Evolutionary conservation across 2,113 vertebrate genomes (phyloP), one percentile per base, ranked within the genome.

Genomic region (Natator depressus): DNA sequence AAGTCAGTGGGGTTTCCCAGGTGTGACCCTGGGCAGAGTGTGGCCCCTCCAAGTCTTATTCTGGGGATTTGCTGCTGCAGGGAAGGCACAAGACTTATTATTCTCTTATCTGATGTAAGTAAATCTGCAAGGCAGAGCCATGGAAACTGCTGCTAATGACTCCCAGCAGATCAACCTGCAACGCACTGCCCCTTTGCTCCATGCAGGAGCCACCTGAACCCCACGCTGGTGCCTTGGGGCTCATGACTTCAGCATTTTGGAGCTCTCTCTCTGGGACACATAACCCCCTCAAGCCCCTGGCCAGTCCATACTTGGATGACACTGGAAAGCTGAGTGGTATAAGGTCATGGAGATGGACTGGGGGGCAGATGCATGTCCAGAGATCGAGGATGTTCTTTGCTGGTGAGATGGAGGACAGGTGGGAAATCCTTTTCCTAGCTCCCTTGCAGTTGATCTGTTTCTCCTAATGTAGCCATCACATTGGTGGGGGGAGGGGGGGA

Each of bases 121-220:
- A 38, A 55, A 85, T 91, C 0, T 1, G n/a, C 72, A 47, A 54
- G 76, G 80, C 84, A 86, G 53, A 93, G 82, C 88, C 89, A 38
- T 92, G 81, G 89, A 85, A 95, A 88, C 83, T 80, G 78, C 53
- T 88, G 83, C 81, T 94, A 59, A 51, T 79, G 46, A 82, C 65
- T 89, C 80, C 69, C 91, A 38, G 81, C 88, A 88, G 91, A 80
- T 72, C 78, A 17, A 42, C 31, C 79, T 92, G 88, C 20, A 89
- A 89, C 62, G 55, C 92, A 65, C 62, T 93, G 84, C 72, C 91
- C 69, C 80, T 76, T 31, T 59, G 57, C 93, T 69, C 19, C 53
- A 54, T 51, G 75, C 2, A 5, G 55, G 84, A 93, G 55, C 47
- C 85, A 72, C 90, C 85, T 89, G 82, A 35, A 35, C 82, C 17